phyloP scores from a whole-genome alignment of 2,113 vertebrate species.

The Cyanoramphus novaezelandiae region DNA sequence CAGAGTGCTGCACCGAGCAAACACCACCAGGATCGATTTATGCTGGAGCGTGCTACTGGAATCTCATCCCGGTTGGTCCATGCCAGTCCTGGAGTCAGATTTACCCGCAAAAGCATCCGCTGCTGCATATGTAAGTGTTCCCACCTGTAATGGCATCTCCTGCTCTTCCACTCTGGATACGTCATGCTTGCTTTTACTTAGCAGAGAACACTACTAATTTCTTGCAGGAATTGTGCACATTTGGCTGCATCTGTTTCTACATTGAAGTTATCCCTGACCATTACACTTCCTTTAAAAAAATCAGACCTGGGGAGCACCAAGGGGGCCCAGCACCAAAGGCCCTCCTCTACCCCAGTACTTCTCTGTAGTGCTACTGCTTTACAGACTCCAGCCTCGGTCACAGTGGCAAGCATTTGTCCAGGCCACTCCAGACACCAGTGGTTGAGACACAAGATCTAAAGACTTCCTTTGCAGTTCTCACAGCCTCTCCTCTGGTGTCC shows the following conservation, averaged over 20 bases:
- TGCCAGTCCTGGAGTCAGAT: neutral
- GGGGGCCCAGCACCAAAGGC: neutral
- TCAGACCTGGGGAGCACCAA: neutral
- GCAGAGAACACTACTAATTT: accelerated
- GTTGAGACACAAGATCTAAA: neutral
- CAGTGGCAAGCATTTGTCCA: neutral
- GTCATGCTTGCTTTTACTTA: neutral
- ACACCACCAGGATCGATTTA: neutral
- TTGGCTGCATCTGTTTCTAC: neutral
- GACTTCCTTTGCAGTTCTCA: neutral
- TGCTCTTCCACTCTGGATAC: neutral
- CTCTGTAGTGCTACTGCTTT: accelerated
- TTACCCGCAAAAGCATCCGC: neutral
- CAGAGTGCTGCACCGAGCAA: neutral
- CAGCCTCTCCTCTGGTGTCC: neutral
- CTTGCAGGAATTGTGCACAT: neutral
- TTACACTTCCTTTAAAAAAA: neutral
- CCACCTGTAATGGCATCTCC: neutral
- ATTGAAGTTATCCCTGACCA: neutral
- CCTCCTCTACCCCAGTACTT: neutral
- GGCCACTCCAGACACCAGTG: neutral
- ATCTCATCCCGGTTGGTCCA: neutral
- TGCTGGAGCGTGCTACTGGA: neutral
- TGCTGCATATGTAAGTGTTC: accelerated
- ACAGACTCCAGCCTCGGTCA: neutral